Percentiles rank a stretch among this genome's conserved stretches.
Evolutionary conservation across 2,113 vertebrate species (phyloP).

Genomic region (Apteryx mantelli): DNA sequence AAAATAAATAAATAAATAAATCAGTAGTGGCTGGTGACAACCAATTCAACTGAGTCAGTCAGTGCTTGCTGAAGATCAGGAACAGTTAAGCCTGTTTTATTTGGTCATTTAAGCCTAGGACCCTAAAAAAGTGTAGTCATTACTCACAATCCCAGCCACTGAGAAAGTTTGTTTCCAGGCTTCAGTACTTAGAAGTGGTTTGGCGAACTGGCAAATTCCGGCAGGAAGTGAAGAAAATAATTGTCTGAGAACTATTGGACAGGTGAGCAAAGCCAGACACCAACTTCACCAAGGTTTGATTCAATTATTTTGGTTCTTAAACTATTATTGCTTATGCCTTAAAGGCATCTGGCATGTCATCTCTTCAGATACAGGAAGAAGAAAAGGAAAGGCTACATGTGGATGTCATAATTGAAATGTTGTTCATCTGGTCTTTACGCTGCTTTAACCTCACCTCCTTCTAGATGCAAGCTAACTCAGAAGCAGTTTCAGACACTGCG

Average conservation of each 20-base stretch:
- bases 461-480: not conserved
- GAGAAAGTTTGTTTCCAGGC: not conserved
- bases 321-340: not conserved
- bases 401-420: not conserved
- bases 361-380: not conserved
- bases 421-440: not conserved
- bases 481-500: not conserved
- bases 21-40: not conserved
- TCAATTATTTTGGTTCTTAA: not conserved
- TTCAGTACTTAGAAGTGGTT: not conserved
- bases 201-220: not conserved
- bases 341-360: not conserved
- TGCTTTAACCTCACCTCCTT: not conserved
- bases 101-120: not conserved
- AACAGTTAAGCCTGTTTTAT: not conserved
- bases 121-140: not conserved
- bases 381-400: not conserved
- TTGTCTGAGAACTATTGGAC: not conserved
- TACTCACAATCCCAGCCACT: not conserved
- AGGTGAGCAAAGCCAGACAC: not conserved
- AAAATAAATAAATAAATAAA: not conserved
- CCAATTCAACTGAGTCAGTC: not conserved
- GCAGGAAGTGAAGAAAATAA: not conserved
- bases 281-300: not conserved
- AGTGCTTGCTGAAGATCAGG: not conserved